Conservation (phyloP, 1,140 invertebrate species). For the Pteromalus puparum region DNA sequence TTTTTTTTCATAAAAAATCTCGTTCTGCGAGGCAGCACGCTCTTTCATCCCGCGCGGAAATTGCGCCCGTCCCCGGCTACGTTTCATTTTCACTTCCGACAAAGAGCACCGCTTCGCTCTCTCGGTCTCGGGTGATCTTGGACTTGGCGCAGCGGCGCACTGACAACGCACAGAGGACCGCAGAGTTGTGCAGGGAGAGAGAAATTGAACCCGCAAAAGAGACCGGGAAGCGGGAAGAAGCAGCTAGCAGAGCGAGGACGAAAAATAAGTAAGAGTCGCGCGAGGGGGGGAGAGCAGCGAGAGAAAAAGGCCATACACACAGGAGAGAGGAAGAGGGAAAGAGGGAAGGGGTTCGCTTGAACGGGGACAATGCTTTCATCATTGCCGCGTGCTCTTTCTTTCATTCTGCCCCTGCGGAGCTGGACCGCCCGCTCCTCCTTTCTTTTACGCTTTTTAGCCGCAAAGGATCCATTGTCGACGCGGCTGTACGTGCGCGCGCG, state of each 20-base stretch:
- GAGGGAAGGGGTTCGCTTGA: conserved; percentile 59
- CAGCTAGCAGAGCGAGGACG: not conserved
- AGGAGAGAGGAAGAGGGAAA: not conserved
- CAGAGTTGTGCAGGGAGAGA: conserved; percentile 35
- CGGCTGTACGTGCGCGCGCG: conserved; percentile 62
- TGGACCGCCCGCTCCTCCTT: conserved; percentile 54
- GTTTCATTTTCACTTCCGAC: conserved; percentile 53
- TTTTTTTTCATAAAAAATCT: conserved; percentile 42
- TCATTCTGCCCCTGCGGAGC: conserved; percentile 57
- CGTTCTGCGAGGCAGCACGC: not conserved
- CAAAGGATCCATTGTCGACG: conserved; percentile 73
- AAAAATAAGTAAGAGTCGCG: conserved; percentile 23
- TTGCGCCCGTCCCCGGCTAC: conserved; percentile 15
- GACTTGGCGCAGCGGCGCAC: conserved; percentile 20
- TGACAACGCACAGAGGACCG: conserved; percentile 38
- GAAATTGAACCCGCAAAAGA: conserved; percentile 51
- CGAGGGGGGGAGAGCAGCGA: not conserved
- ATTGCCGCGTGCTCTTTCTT: conserved; percentile 72
- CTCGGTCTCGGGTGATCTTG: conserved; percentile 22
- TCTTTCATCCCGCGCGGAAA: conserved; percentile 50
- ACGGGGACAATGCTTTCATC: conserved; percentile 75
- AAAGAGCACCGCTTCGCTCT: conserved; percentile 38
- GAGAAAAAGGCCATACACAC: not conserved
- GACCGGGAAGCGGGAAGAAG: conserved; percentile 32
- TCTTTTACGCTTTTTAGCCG: conserved; percentile 68